Conservation (phyloP, 2,113 vertebrate genomes). For the Ardeotis arabs region DNA sequence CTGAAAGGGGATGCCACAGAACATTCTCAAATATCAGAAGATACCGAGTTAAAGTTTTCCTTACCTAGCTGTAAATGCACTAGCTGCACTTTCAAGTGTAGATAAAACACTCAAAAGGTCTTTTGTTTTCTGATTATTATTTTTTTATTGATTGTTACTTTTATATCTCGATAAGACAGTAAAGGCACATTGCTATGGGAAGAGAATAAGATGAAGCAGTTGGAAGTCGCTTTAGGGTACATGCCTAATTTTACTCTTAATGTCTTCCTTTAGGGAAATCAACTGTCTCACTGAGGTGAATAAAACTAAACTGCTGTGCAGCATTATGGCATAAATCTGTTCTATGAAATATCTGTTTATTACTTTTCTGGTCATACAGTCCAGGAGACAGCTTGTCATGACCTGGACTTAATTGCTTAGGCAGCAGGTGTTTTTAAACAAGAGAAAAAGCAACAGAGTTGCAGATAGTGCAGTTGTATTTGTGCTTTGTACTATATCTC, state of each 20-base stretch:
- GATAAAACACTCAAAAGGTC: neutral
- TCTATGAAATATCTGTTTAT: neutral
- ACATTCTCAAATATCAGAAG: neutral
- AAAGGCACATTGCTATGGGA: neutral
- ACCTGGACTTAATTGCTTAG: neutral
- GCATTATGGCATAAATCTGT: constrained; percentile 5
- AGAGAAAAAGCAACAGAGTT: neutral
- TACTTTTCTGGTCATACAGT: neutral
- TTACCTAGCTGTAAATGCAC: neutral
- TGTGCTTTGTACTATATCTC: neutral
- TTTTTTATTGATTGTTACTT: neutral
- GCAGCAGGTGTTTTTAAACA: neutral
- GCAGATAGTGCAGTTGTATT: neutral
- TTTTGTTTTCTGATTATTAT: neutral
- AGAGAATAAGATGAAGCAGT: neutral
- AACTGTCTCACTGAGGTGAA: neutral
- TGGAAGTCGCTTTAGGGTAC: neutral
- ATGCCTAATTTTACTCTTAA: neutral
- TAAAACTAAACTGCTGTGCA: constrained; percentile 15
- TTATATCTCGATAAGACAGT: neutral
- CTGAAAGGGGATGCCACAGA: neutral
- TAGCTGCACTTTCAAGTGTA: neutral
- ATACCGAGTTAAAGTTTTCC: neutral
- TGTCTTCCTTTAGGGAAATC: neutral
- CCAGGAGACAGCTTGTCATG: neutral